Conservation (phyloP, 2,113 vertebrate species). For the Trogon melanurus region DNA sequence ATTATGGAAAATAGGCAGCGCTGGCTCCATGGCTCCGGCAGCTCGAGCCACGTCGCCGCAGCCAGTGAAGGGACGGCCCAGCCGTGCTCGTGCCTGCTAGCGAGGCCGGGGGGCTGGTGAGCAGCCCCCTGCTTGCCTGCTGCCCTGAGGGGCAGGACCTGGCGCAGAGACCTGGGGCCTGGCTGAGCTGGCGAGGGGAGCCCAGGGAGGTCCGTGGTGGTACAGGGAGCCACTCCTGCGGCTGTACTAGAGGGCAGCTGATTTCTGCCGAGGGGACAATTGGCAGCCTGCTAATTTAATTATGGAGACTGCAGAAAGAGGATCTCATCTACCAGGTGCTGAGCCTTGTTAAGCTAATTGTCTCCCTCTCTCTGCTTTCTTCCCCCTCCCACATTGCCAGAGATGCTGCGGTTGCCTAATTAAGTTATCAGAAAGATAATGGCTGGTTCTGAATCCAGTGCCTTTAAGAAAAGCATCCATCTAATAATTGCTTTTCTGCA, state of each 20-base stretch:
- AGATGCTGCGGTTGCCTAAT: constrained; percentile 70
- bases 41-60: not conserved
- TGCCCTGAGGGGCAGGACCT: not conserved
- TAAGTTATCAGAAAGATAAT: constrained; percentile 77
- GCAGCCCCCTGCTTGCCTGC: not conserved
- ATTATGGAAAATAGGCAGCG: constrained; percentile 52
- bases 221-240: not conserved
- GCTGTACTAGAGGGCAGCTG: not conserved
- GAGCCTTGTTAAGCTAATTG: constrained; percentile 77
- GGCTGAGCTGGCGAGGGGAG: not conserved
- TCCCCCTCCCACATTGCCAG: constrained; percentile 64
- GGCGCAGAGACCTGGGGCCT: no score
- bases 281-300: constrained; percentile 73
- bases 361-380: constrained; percentile 74
- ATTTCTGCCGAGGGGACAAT: constrained; percentile 45
- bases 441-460: constrained; percentile 55
- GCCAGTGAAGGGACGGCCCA: not conserved
- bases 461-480: constrained; percentile 61
- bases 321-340: constrained; percentile 70
- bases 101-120: no score
- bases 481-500: not conserved
- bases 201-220: accelerated
- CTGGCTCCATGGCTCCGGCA: not conserved
- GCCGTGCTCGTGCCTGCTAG: not conserved
- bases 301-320: constrained; percentile 65